A percentile compares a stretch with the other conserved stretches of the same genome.
Evolutionary conservation across 2,113 vertebrate genomes (phyloP).

Genomic region (Phalacrocorax brasilianus): DNA sequence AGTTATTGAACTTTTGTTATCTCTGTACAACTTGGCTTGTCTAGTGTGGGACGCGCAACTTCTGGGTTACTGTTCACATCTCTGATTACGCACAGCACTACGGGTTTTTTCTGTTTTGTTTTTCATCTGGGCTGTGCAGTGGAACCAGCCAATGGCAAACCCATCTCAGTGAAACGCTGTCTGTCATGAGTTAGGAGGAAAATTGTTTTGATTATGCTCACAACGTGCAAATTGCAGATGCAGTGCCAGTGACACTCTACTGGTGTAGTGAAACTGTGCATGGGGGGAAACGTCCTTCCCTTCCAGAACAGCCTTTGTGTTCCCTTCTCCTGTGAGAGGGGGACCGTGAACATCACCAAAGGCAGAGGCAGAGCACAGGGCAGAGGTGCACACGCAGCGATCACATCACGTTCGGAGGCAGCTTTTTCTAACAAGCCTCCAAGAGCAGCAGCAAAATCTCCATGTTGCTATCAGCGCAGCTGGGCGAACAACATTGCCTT

Average conservation of each 20-base stretch:
- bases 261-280: neutral
- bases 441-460: neutral
- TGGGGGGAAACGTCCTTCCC: neutral
- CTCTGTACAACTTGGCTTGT: neutral
- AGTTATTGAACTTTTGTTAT: constrained; percentile 48
- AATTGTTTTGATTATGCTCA: neutral
- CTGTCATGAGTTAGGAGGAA: neutral
- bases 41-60: neutral
- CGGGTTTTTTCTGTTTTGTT: neutral
- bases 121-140: neutral
- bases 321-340: neutral
- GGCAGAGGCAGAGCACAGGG: neutral
- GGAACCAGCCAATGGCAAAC: neutral
- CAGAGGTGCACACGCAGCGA: neutral
- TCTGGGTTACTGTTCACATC: neutral
- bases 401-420: neutral
- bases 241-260: neutral
- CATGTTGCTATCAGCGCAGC: neutral
- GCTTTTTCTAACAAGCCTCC: neutral
- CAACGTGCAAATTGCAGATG: neutral
- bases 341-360: neutral
- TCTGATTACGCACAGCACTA: neutral
- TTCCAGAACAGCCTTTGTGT: neutral
- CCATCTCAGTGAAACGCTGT: neutral
- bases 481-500: neutral